Evolutionary conservation across 2,797 vertebrate genomes (phyloP).

Genomic region (Sarcoramphus papa): DNA sequence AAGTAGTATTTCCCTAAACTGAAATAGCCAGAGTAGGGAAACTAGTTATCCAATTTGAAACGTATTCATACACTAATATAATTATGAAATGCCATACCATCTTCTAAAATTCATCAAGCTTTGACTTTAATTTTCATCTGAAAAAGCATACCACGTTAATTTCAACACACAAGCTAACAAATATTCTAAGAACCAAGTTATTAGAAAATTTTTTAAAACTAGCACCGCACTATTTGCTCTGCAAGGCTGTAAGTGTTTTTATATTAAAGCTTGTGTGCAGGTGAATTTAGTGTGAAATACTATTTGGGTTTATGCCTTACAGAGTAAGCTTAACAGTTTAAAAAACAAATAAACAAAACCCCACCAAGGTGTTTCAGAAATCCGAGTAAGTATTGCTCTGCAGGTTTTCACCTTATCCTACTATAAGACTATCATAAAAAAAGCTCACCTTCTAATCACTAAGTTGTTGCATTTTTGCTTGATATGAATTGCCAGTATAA

Average conservation of each 20-base stretch:
- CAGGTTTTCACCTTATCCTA: background rate
- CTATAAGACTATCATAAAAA: background rate
- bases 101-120: background rate
- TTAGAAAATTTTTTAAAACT: background rate
- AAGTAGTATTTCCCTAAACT: background rate
- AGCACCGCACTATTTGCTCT: background rate
- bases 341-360: background rate
- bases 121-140: background rate
- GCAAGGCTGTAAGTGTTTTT: background rate
- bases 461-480: background rate
- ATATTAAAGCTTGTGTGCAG: background rate
- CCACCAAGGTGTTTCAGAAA: background rate
- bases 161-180: background rate
- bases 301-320: background rate
- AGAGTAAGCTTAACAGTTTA: background rate
- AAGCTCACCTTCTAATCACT: background rate
- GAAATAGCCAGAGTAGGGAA: background rate
- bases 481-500: background rate
- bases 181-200: background rate
- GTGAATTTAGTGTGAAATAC: background rate
- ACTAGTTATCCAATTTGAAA: background rate
- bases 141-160: fast-evolving
- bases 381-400: background rate
- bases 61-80: fast-evolving
- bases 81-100: background rate